phyloP scores from a whole-genome alignment of 53 echinoderm and acorn worm genomes.

The Apostichopus leukothele region DNA sequence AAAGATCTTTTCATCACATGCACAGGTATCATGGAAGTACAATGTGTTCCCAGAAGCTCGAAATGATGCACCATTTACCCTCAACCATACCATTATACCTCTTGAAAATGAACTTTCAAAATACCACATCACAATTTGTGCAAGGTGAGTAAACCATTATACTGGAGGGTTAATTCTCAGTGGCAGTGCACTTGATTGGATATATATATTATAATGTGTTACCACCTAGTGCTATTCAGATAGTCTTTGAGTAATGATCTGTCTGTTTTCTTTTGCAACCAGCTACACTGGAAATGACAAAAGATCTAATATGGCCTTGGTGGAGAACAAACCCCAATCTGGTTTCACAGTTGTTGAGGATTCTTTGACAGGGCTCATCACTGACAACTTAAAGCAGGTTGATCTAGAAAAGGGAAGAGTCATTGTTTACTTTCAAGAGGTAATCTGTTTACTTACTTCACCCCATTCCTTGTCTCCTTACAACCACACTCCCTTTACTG shows the following conservation, averaged over 20 bases:
- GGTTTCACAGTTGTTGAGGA: slow-evolving; percentile 54
- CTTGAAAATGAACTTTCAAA: slow-evolving; percentile 19
- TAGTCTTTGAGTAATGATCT: no score
- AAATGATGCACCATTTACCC: slow-evolving; percentile 46
- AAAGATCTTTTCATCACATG: neutral
- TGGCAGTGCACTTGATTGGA: neutral
- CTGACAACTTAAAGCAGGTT: slow-evolving; percentile 19
- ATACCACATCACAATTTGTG: slow-evolving; percentile 15
- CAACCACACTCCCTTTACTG: no score
- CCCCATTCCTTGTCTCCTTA: no score
- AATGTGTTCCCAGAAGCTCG: slow-evolving; percentile 64
- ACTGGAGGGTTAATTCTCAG: neutral
- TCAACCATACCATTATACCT: slow-evolving; percentile 31
- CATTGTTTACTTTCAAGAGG: slow-evolving; percentile 68
- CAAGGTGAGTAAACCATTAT: neutral
- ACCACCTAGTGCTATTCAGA: no score
- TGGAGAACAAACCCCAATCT: slow-evolving; percentile 67
- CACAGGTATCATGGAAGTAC: slow-evolving; percentile 68
- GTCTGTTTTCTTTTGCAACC: neutral
- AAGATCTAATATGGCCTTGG: slow-evolving; percentile 76
- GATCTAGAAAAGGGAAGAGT: slow-evolving; percentile 53
- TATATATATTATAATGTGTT: neutral
- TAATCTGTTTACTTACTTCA: neutral
- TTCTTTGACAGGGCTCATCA: slow-evolving; percentile 21
- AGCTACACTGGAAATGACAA: slow-evolving; percentile 64